These are phyloP conservation scores for Siderastrea siderea DNA, from an alignment of 92 coral and sea anemone genomes.

Conservation along the genomic window DNA sequence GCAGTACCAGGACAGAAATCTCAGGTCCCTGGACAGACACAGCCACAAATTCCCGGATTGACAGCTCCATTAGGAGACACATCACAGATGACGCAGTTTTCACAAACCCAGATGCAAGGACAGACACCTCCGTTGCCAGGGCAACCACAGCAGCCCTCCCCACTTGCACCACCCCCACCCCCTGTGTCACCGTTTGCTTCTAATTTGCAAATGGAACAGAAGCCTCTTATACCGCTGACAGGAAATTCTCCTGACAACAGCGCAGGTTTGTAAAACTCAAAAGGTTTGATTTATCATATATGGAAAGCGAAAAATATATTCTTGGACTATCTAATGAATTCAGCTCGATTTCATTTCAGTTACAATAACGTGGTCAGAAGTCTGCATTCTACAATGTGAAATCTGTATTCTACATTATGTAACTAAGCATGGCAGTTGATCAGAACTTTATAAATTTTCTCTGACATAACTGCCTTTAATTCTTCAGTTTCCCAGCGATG, in stretches of 20 bases:
- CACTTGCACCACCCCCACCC: conserved; percentile 21
- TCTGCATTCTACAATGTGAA: no score
- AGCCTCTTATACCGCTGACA: conserved; percentile 5
- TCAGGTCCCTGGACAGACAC: conserved; percentile 17
- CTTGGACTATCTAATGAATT: no score
- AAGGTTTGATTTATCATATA: background rate
- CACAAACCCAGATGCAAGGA: conserved; percentile 24
- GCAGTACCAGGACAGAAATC: conserved; percentile 36
- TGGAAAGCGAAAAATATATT: no score
- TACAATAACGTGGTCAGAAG: no score
- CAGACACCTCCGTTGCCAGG: background rate
- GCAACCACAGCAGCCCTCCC: conserved; percentile 22
- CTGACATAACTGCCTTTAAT: no score
- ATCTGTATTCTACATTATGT: no score
- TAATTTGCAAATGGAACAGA: background rate
- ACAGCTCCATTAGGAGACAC: conserved; percentile 6
- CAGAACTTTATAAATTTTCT: no score
- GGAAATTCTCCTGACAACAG: background rate
- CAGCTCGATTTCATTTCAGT: no score
- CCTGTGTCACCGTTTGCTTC: conserved; percentile 31
- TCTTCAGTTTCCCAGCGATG: no score
- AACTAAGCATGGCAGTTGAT: no score
- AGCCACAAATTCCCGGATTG: conserved; percentile 43
- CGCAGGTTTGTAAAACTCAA: conserved; percentile 17
- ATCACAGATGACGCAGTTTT: conserved; percentile 11